phyloP scores from a whole-genome alignment of 1,140 invertebrate genomes.

The Drosophila repletoides region DNA sequence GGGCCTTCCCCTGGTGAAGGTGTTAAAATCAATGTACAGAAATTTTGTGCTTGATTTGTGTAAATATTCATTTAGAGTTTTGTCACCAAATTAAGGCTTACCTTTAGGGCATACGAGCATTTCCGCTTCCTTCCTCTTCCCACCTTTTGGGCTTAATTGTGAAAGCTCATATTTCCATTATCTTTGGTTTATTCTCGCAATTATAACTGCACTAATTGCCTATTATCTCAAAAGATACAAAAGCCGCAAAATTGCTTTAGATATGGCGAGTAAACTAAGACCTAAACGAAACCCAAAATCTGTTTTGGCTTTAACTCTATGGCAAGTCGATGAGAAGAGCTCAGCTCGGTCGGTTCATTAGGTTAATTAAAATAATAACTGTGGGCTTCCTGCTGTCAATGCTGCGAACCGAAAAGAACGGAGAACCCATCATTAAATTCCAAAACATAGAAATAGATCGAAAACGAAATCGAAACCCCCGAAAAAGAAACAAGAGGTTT shows the following conservation, averaged over 20 bases:
- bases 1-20: slow-evolving; percentile 7
- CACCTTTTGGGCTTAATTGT: not conserved
- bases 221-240: slow-evolving; percentile 1
- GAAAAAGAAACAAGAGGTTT: slow-evolving; percentile 39
- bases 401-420: not conserved
- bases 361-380: slow-evolving; percentile 75
- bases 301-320: too few species aligned
- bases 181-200: not conserved
- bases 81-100: not conserved
- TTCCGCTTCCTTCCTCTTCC: too few species aligned
- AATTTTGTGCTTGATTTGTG: not conserved
- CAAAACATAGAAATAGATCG: slow-evolving; percentile 18
- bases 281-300: not conserved
- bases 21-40: slow-evolving; percentile 12
- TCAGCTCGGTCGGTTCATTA: slow-evolving; percentile 52
- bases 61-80: slow-evolving; percentile 11
- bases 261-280: slow-evolving; percentile 17
- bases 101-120: too few species aligned
- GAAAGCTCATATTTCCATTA: not conserved
- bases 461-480: slow-evolving; percentile 47
- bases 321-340: too few species aligned
- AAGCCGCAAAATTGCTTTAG: slow-evolving; percentile 3
- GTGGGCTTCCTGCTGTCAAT: slow-evolving; percentile 62
- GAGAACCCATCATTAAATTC: slow-evolving; percentile 56
- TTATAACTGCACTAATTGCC: slow-evolving; percentile 20